Base-by-base conservation (phyloP, 2,888 invertebrate genomes). In the Tanytarsus gracilentus region DNA sequence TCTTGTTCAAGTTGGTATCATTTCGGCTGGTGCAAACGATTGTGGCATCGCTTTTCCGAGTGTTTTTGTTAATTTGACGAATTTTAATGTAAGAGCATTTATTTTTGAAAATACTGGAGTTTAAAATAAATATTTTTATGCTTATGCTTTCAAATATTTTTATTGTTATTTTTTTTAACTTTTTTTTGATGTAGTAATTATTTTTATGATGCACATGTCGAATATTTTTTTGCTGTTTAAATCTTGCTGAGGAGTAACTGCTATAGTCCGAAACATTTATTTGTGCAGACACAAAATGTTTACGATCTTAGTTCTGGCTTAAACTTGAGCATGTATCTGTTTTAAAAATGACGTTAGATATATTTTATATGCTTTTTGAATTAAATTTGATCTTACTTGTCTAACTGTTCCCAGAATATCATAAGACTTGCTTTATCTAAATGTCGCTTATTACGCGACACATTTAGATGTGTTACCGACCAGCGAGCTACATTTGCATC, bases 381-480 rank as follows among this genome's bases (percentile, higher is more conserved):
- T 11, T 51, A 39, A 39, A 14, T n/a, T 5, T 7, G 2, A 18
- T 26, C 21, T 29, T 74, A 72, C 65, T 86, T 91, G 76, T 98
- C 98, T 40, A 99, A 78, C 64, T 86, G 86, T 74, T 97, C 97
- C 99, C 99, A 99, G 76, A 99, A 96, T 65, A 86, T 85, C 80
- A 96, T 90, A 59, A 99, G 78, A 27, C 88, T 88, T 49, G 99
- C 98, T 68, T 96, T 81, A 77, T 99, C 99, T 68, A 99, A 83
- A 81, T 99, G 98, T 58, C 99, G 80, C 75, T 95, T 95, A 58
- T 88, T 88, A 69, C 92, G 82, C 62, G 95, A 95, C 49, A 99
- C 78, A 71, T 90, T 85, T 64, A 99, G 84, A 23, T 97, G 87
- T 40, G 88, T 88, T 6, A 99, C 99, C 30, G 93, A 91, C 99